Base-by-base conservation (phyloP, 1,140 invertebrate genomes). In the Himalopsyche phryganea region DNA sequence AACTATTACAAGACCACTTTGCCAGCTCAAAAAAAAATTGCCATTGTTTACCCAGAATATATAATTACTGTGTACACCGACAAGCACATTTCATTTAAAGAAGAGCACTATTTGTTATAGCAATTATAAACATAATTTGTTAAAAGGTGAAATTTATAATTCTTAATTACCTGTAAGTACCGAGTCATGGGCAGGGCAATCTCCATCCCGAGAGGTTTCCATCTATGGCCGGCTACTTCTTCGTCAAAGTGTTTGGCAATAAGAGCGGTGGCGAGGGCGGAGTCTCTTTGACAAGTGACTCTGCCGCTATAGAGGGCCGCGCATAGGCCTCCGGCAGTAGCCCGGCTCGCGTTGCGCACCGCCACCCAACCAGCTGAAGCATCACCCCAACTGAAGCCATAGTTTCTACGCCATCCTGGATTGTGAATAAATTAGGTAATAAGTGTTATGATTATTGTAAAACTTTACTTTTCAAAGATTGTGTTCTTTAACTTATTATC, bases 121-220 rank as follows among this genome's bases (percentile, higher is more conserved):
- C n/a, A n/a, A n/a, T n/a, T n/a, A n/a, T n/a, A n/a, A n/a, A n/a
- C n/a, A n/a, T n/a, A n/a, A n/a, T n/a, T n/a, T n/a, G n/a, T n/a
- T n/a, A n/a, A n/a, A n/a, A n/a, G n/a, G n/a, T n/a, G n/a, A n/a
- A n/a, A n/a, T n/a, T n/a, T n/a, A n/a, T n/a, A n/a, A n/a, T n/a
- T n/a, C n/a, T n/a, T n/a, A n/a, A n/a, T n/a, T 40, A 45, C 51
- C 51, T 54, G 51, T 35, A 64, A 46, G 28, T 64, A 54, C n/a
- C 14, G 20, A 10, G 62, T 45, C 53, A 58, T 58, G n/a, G 62
- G 62, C 20, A 64, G 44, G 1, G 53, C 40, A 6, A 64, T n/a
- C 40, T 64, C 62, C 36, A 64, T 40, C 4, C 62, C 62, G 2
- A 64, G 50, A 9, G 62, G 62, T 36, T 64, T 64, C 62, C 62